Evolutionary conservation across 1,140 invertebrate genomes (phyloP).

Genomic region (Zaprionus taronus): DNA sequence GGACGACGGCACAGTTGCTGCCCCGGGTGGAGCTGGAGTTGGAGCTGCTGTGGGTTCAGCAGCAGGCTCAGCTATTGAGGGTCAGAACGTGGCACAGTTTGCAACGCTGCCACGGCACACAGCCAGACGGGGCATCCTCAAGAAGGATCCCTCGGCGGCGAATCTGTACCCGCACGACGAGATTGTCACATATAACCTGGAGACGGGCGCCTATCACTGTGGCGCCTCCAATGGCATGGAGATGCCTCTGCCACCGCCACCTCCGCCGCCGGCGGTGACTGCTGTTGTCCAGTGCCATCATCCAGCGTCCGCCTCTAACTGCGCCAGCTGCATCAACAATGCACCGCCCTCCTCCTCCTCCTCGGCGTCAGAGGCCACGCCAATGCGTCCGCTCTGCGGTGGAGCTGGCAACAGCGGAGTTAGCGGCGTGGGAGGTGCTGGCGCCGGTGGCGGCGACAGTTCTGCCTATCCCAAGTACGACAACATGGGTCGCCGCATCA

Average conservation of each 20-base stretch:
- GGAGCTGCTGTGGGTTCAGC: conserved; percentile 63
- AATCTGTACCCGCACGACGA: conserved; percentile 80
- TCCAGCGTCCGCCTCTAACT: conserved; percentile 63
- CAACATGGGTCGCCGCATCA: conserved; percentile 94
- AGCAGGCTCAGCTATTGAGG: conserved; percentile 57
- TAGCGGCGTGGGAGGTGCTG: background rate
- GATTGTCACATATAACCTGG: conserved; percentile 83
- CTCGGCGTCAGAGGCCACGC: conserved; percentile 70
- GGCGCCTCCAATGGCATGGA: conserved; percentile 58
- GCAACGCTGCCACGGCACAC: conserved; percentile 87
- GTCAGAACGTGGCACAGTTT: conserved; percentile 84
- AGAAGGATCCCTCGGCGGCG: conserved; percentile 71
- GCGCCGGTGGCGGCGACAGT: conserved; percentile 36
- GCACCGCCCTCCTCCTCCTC: conserved; percentile 77
- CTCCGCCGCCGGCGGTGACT: conserved; percentile 69
- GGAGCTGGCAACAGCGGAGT: background rate
- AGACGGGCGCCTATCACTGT: conserved; percentile 70
- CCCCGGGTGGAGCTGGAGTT: conserved; percentile 37
- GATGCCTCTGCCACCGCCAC: conserved; percentile 74
- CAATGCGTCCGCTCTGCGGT: conserved; percentile 62
- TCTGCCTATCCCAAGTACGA: conserved; percentile 89
- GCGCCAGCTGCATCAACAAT: conserved; percentile 84
- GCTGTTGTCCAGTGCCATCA: conserved; percentile 74
- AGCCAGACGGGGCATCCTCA: conserved; percentile 75
- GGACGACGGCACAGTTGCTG: conserved; percentile 57